These are phyloP conservation scores for Xestia xanthographa DNA, from an alignment of 2,888 invertebrate species.

Conservation along the genomic window DNA sequence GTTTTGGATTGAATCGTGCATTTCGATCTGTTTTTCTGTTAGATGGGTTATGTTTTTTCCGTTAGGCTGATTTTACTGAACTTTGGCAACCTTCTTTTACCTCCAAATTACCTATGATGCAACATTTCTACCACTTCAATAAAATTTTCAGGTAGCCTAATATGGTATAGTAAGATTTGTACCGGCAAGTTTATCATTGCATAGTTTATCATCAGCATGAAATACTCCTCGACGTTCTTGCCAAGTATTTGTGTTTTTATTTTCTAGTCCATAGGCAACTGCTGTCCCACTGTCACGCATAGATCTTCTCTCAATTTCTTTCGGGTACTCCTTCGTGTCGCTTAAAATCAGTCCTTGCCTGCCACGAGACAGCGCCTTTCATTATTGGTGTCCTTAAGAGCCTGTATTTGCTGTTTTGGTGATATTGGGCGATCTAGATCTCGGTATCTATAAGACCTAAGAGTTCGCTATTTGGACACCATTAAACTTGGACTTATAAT, in stretches of 20 bases:
- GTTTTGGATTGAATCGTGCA: constrained; percentile 10
- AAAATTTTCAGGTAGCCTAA: not conserved
- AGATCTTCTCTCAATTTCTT: not conserved
- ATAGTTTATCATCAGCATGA: constrained; percentile 8
- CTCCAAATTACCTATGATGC: not conserved
- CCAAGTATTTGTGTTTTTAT: not conserved
- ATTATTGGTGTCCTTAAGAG: not conserved
- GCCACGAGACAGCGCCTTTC: not conserved
- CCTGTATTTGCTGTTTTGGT: too few relatives aligned
- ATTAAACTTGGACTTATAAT: too few relatives aligned
- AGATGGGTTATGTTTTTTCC: not conserved
- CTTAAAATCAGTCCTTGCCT: not conserved
- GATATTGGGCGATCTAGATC: too few relatives aligned
- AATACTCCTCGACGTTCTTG: not conserved
- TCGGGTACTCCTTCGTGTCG: not conserved
- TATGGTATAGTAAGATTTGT: not conserved
- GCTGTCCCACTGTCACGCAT: not conserved
- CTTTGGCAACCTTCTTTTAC: not conserved
- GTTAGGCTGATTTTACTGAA: not conserved
- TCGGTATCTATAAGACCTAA: too few relatives aligned
- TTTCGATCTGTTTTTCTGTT: not conserved
- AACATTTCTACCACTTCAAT: constrained; percentile 1
- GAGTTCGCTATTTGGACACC: too few relatives aligned
- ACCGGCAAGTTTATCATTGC: not conserved
- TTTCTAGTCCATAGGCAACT: too few relatives aligned